Base-by-base conservation (phyloP, 2,888 invertebrate genomes). In the Isoperla grammatica region DNA sequence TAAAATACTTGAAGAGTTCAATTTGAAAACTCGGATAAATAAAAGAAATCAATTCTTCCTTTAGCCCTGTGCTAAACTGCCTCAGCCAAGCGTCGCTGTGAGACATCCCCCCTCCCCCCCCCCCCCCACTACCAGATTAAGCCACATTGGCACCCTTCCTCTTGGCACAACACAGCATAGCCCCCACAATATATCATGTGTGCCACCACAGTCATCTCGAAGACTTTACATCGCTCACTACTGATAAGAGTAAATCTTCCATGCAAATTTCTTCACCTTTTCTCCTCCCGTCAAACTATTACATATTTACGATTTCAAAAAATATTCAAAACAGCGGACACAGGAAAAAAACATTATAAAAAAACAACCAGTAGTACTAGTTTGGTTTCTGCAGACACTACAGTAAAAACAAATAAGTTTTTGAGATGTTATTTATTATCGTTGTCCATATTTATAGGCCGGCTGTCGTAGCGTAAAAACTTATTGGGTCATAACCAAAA, bases 141-240 rank as follows among this genome's bases (percentile, higher is more conserved):
- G 29, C 29, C 29, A 46, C 20, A 46, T 46, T 46, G 46, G 46
- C 46, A 46, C 19, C 46, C 19, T 46, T 46, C 46, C 46, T n/a
- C 20, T 46, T 46, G 20, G 20, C 46, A 46, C 20, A 17, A 46
- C 22, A 17, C 15, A 46, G 29, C 29, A 8, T 29, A 29, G 29
- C 5, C 29, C 29, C 8, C 4, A 8, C 29, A 29, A 29, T 29
- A n/a, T n/a, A n/a, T n/a, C n/a, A n/a, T n/a, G n/a, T n/a, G n/a
- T n/a, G n/a, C n/a, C n/a, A n/a, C n/a, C n/a, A n/a, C n/a, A n/a
- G n/a, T n/a, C n/a, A n/a, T n/a, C n/a, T n/a, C n/a, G n/a, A n/a
- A n/a, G n/a, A n/a, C n/a, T n/a, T n/a, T n/a, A n/a, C n/a, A n/a
- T n/a, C n/a, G n/a, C n/a, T n/a, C n/a, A n/a, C n/a, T n/a, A n/a